phyloP scores from a whole-genome alignment of 2,797 vertebrate species.

The Xenentodon cancila region DNA sequence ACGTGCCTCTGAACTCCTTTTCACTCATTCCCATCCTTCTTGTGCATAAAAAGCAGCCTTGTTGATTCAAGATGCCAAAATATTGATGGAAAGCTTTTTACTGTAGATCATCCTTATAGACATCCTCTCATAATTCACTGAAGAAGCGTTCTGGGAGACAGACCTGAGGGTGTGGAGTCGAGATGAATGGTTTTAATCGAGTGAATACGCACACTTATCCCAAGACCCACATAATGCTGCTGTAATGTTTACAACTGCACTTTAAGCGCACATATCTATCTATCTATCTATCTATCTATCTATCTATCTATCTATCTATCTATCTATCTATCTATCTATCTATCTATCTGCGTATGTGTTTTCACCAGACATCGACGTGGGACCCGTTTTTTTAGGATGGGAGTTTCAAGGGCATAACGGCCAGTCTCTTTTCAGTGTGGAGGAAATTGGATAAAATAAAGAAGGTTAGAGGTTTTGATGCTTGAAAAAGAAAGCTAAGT shows the following conservation, averaged over 20 bases:
- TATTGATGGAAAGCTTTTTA: conserved; percentile 45
- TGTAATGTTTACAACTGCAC: conserved; percentile 28
- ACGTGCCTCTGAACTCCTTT: background rate
- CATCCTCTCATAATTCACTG: conserved; percentile 41
- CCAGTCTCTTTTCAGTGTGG: too few relatives aligned
- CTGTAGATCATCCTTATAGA: conserved; percentile 29
- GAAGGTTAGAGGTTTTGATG: too few relatives aligned
- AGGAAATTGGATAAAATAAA: too few relatives aligned
- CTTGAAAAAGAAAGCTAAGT: too few relatives aligned
- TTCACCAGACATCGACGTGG: too few relatives aligned
- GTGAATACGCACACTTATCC: conserved; percentile 15
- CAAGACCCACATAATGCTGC: conserved; percentile 17
- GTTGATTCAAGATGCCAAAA: conserved; percentile 37
- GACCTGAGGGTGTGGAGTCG: conserved; percentile 45
- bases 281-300: background rate
- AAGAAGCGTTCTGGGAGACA: conserved; percentile 31
- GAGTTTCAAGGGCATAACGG: too few relatives aligned
- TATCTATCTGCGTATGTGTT: background rate
- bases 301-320: background rate
- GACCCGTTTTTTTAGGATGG: too few relatives aligned
- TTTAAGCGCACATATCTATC: background rate
- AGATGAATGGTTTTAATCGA: conserved; percentile 66
- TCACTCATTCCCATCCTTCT: background rate
- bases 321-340: background rate
- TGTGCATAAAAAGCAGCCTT: conserved; percentile 14